Evolutionary conservation across 2,797 vertebrate genomes (phyloP).

Genomic region (Malurus splendens): DNA sequence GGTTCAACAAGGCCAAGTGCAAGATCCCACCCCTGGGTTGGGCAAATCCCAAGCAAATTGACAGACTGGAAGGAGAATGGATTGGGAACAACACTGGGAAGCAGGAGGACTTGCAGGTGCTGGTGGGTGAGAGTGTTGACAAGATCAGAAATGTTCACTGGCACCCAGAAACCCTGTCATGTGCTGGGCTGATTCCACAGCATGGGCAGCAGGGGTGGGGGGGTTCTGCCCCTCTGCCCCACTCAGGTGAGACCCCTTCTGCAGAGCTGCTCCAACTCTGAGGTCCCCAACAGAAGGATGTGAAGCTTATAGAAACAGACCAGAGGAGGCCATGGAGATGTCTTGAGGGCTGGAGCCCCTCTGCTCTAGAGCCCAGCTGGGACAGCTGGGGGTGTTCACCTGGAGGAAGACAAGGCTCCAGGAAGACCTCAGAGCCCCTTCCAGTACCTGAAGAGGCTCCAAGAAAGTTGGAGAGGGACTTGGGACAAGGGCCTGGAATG

Average conservation of each 20-base stretch:
- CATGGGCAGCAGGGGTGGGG: fast-evolving
- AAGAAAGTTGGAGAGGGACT: background rate
- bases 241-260: background rate
- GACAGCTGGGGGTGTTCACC: background rate
- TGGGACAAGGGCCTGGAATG: fast-evolving
- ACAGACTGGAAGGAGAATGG: background rate
- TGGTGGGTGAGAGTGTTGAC: background rate
- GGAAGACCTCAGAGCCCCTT: background rate
- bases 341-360: background rate
- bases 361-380: background rate
- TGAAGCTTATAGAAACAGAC: background rate
- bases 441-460: background rate
- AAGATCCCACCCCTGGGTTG: background rate
- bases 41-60: background rate
- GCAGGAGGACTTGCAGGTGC: background rate
- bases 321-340: background rate
- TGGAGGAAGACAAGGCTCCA: background rate
- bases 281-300: fast-evolving
- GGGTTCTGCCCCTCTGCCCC: background rate
- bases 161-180: fast-evolving
- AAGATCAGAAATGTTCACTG: background rate
- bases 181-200: background rate
- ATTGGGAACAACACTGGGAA: background rate
- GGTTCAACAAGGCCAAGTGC: background rate
- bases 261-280: background rate